These are phyloP conservation scores for Lasioglossum figueresi DNA, from an alignment of 2,888 invertebrate species.

Conservation along the genomic window DNA sequence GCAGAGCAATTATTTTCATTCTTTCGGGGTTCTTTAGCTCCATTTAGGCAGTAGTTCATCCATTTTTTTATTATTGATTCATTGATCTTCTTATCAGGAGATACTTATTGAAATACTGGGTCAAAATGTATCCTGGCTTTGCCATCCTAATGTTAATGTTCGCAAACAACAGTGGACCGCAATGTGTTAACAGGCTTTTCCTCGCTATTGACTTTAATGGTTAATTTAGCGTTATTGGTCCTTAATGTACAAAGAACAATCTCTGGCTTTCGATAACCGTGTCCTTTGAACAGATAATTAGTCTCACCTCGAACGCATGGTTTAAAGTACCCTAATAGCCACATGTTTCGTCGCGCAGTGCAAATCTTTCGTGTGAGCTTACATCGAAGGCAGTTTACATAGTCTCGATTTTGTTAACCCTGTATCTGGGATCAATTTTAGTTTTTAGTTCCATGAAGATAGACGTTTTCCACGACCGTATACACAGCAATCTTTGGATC, in stretches of 20 bases:
- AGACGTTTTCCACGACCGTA: not conserved
- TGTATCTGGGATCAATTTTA: slow-evolving; percentile 66
- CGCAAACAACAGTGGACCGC: not conserved
- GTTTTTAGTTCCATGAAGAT: slow-evolving; percentile 38
- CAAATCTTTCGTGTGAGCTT: slow-evolving; percentile 52
- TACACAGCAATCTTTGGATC: not conserved
- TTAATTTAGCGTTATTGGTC: slow-evolving; percentile 67
- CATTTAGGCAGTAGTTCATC: not conserved
- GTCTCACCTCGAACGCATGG: not conserved
- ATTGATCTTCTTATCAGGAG: not conserved
- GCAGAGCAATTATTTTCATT: no score
- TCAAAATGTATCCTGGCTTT: not conserved
- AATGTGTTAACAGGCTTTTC: slow-evolving; percentile 1
- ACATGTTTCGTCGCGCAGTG: slow-evolving; percentile 31
- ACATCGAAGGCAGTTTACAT: slow-evolving; percentile 69
- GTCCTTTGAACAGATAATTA: not conserved
- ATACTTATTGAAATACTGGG: not conserved
- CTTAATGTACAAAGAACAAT: slow-evolving; percentile 57
- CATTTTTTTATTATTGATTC: not conserved
- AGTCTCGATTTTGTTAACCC: slow-evolving; percentile 65
- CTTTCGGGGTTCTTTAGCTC: not conserved
- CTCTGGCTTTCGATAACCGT: slow-evolving; percentile 22
- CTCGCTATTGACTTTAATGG: slow-evolving; percentile 32
- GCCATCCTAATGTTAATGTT: not conserved
- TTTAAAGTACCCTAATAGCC: slow-evolving; percentile 12